These are phyloP conservation scores for Enteromius viviparus DNA, from an alignment of 2,797 vertebrate genomes.

Conservation along the genomic window DNA sequence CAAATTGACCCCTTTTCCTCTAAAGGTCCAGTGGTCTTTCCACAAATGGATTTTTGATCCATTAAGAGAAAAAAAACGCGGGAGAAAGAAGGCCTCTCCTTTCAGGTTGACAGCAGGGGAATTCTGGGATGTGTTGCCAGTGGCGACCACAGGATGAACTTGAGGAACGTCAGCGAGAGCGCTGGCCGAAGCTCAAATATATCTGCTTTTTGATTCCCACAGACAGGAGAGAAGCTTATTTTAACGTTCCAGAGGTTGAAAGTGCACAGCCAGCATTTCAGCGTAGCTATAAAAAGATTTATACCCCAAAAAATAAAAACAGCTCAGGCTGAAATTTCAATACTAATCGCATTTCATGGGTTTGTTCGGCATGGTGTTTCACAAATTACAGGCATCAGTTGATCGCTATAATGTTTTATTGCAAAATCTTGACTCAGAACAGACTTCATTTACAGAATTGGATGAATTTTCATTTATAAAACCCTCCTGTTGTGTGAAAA, in stretches of 20 bases:
- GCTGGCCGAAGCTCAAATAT: constrained; percentile 59
- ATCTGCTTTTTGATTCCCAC: constrained; percentile 57
- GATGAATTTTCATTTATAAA: neutral
- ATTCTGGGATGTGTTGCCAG: constrained; percentile 60
- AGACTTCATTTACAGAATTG: neutral
- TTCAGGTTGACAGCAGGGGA: constrained; percentile 60
- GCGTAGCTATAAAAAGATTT: constrained; percentile 22
- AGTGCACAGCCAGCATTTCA: constrained; percentile 42
- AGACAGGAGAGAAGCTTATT: constrained; percentile 53
- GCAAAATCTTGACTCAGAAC: neutral
- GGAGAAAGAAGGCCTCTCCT: constrained; percentile 51
- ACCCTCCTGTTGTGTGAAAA: neutral
- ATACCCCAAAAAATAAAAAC: constrained; percentile 14
- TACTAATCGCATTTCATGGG: constrained; percentile 5
- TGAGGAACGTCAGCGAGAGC: constrained; percentile 52
- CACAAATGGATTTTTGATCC: constrained; percentile 61
- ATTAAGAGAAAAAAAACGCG: constrained; percentile 37
- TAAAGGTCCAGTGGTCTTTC: constrained; percentile 54
- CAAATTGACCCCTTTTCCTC: constrained; percentile 53
- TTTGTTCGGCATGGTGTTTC: neutral
- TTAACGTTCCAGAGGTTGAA: constrained; percentile 50
- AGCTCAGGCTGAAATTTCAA: neutral
- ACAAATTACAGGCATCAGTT: neutral
- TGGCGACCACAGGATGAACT: constrained; percentile 57
- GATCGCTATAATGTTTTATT: neutral